Evolutionary conservation across 1,140 invertebrate genomes (phyloP), one percentile per base, ranked within the genome.

Genomic region (Aphelenchoides besseyi): DNA sequence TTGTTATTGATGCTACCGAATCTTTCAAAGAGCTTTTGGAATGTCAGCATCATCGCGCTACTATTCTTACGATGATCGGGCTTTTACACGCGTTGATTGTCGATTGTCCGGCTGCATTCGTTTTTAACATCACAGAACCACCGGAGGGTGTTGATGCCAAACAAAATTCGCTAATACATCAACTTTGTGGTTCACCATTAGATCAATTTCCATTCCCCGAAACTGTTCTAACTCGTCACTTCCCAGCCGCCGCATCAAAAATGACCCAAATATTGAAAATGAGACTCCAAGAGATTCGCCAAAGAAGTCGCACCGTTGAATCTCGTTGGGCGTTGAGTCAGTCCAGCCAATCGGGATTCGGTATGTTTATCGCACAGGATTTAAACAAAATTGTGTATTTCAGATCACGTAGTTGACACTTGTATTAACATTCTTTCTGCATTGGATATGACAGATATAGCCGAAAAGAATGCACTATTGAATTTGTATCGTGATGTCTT

Each of bases 11-110:
- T 23, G 12, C 41, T 12, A 48, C 41, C 41, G 41, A 48, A 23
- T 48, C 62, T 30, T 82, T 82, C 54, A 53, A 57, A 5, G 77
- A 79, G n/a, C 64, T 79, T 18, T 29, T 69, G 8, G 29, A 55
- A 29, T 79, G 77, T 37, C 76, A 82, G 32, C 77, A 82, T 36
- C 80, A 79, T 41, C 55, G 78, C 16, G 28, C 72, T 3, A 68
- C 71, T 9, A 16, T 79, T 1, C 30, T 81, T 30, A 68, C 68
- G 3, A 71, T 82, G 26, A 66, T 76, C 33, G 78, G 80, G 30
- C 54, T 79, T 35, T 28, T 79, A 2, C 73, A 77, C 23, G 77
- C 77, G 18, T 71, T 79, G 23, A 63, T 79, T 12, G 69, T 79
- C 30, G 78, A 79, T 41, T 79, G 78, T 28, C 78, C 78, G 9